Percentiles rank a stretch among this genome's conserved stretches.
phyloP scores from a whole-genome alignment of 2,888 invertebrate species.

The Macaria notata region DNA sequence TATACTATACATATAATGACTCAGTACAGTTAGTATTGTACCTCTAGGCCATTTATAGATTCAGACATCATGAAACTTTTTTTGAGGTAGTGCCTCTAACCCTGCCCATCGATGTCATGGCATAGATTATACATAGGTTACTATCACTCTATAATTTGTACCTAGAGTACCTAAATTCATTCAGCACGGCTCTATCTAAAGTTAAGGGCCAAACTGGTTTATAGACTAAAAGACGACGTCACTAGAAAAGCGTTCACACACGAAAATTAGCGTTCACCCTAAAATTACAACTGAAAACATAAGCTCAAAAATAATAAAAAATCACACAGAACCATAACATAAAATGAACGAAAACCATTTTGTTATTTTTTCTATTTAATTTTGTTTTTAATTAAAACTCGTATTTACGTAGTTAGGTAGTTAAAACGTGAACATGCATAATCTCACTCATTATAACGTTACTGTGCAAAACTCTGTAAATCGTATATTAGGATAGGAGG shows the following conservation, averaged over 20 bases:
- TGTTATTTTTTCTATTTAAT: slow-evolving; percentile 1
- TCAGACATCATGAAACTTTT: too few relatives aligned
- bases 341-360: slow-evolving; percentile 5
- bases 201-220: too few relatives aligned
- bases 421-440: slow-evolving; percentile 65
- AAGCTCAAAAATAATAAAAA: slow-evolving; percentile 29
- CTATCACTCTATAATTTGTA: too few relatives aligned
- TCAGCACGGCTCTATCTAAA: too few relatives aligned
- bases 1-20: too few relatives aligned
- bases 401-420: slow-evolving; percentile 9
- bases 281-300: slow-evolving; percentile 8
- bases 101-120: too few relatives aligned
- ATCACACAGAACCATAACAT: slow-evolving; percentile 25
- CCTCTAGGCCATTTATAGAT: too few relatives aligned
- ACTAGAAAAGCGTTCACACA: slow-evolving; percentile 7
- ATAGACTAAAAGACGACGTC: background rate
- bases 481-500: slow-evolving; percentile 10
- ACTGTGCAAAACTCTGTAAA: slow-evolving; percentile 55
- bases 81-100: too few relatives aligned
- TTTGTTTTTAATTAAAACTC: slow-evolving; percentile 14
- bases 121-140: too few relatives aligned
- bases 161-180: too few relatives aligned
- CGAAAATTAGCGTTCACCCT: slow-evolving; percentile 3
- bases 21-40: too few relatives aligned
- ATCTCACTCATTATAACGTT: slow-evolving; percentile 52